phyloP scores from a whole-genome alignment of 2,797 vertebrate genomes.

The Botia almorhae region DNA sequence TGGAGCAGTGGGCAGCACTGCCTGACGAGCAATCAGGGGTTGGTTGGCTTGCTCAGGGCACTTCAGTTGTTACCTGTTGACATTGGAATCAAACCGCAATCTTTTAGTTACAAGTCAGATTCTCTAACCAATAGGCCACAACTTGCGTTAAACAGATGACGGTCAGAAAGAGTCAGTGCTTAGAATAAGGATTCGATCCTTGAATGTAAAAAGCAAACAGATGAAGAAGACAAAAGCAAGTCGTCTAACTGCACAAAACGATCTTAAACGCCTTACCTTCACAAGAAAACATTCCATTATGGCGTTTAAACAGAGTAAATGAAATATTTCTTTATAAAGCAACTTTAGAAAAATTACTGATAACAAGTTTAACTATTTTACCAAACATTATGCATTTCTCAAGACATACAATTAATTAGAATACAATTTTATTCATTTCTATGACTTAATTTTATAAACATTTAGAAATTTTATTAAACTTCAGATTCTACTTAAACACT shows the following conservation, averaged over 20 bases:
- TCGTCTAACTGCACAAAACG: conserved; percentile 62
- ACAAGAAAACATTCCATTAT: conserved; percentile 37
- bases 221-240: conserved; percentile 6
- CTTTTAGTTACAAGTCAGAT: no score
- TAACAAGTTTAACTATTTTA: not conserved
- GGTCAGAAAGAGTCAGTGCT: not conserved
- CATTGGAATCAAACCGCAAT: no score
- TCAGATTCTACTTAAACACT: not conserved
- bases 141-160: conserved; percentile 22
- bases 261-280: conserved; percentile 41
- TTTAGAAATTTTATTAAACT: not conserved
- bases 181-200: not conserved
- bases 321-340: conserved; percentile 1
- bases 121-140: conserved; percentile 8
- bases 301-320: conserved; percentile 16
- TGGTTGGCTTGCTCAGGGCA: no score
- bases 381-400: not conserved
- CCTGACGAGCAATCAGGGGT: no score
- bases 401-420: not conserved
- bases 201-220: conserved; percentile 12
- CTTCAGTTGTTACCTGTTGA: no score
- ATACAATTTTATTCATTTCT: not conserved
- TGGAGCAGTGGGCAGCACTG: no score
- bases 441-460: not conserved
- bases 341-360: not conserved